Evolutionary conservation across 53 echinoderm and acorn worm species (phyloP), one percentile per base, ranked within the genome.

Genomic region (Patiria pectinifera): DNA sequence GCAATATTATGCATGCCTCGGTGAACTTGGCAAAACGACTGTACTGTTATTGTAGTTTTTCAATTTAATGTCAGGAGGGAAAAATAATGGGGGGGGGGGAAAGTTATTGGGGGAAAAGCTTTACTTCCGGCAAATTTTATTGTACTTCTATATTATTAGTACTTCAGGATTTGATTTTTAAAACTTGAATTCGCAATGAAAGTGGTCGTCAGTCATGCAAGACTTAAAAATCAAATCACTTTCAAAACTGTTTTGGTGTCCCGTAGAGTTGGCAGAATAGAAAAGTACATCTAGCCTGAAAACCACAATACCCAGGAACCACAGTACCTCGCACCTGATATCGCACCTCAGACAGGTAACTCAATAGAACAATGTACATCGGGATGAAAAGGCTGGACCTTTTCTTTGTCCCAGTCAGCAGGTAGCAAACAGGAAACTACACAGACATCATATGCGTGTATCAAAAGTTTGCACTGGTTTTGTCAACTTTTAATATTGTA

Each of bases 351-450:
- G 80, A 90, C 90, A 80, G 79, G 61, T 63, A 62, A 11, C 47
- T 89, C 45, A 44, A 81, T 46, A 69, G 80, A 90, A 90, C 81
- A 90, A 90, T 90, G 46, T 45, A 26, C 46, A 69, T 48, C 62
- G 78, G 19, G 26, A 62, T 77, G 77, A 89, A 86, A 89, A 35
- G 69, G 60, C 23, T 63, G 23, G 45, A 46, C 90, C 69, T 69
- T 80, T 35, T 11, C 47, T 53, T 79, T 48, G 11, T 18, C 47
- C 25, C 24, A 12, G 62, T 47, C 69, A 70, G 1, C 6, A 45
- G 15, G 86, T 48, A 81, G 45, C 24, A 79, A 89, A 90, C 90
- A 90, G 90, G 90, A 90, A 90, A 90, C 90, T 16, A 90, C 58
- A 80, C 90, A 90, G 90, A 90, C 90, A 66, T 66, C 66, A 4